Evolutionary conservation across 2,888 invertebrate species (phyloP).

Genomic region (Heliconius erato): DNA sequence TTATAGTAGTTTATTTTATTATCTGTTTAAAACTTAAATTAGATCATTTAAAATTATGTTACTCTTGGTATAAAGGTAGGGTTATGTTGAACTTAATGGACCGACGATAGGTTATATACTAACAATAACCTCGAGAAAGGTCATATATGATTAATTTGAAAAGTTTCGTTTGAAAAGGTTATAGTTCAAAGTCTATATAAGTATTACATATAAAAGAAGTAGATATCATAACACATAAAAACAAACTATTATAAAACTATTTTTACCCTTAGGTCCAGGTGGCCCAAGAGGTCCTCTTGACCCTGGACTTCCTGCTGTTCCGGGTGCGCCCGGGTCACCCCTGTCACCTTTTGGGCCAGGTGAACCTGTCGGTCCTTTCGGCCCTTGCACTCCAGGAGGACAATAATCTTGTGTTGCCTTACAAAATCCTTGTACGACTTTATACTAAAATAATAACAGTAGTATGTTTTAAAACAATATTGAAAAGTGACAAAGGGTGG

Average conservation of each 20-base stretch:
- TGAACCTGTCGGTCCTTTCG: constrained; percentile 86
- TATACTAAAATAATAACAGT: constrained; percentile 85
- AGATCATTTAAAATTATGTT: no score
- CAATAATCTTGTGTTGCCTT: constrained; percentile 93
- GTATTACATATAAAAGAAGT: no score
- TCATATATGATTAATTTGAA: no score
- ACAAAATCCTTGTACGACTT: constrained; percentile 94
- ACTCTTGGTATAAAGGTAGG: no score
- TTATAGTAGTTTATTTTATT: background rate
- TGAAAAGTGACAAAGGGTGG: background rate
- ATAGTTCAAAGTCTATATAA: no score
- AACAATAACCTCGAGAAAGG: no score
- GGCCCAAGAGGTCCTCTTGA: constrained; percentile 88
- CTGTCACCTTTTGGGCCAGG: constrained; percentile 88
- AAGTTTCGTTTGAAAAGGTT: no score
- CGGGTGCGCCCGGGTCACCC: constrained; percentile 89
- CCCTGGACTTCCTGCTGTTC: constrained; percentile 90
- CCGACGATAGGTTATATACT: no score
- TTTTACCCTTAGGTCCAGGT: constrained; percentile 85
- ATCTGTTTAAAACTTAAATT: background rate
- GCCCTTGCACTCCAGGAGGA: constrained; percentile 88
- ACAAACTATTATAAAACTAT: background rate
- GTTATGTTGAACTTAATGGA: no score
- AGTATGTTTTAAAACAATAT: background rate
- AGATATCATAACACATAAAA: no score